Conservation (phyloP, 1,140 invertebrate species). For the Brachystomella parvula region DNA sequence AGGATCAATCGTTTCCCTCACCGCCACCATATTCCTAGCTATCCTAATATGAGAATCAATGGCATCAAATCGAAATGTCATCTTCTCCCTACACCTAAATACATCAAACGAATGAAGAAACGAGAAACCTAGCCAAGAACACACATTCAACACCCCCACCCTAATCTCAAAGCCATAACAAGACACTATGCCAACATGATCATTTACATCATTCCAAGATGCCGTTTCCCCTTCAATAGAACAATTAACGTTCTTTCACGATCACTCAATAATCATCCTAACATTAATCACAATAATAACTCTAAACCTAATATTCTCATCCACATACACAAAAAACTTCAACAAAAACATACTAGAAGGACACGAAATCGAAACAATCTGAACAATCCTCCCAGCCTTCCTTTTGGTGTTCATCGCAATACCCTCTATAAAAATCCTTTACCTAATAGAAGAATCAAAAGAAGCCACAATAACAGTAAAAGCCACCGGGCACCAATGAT, state of each 20-base stretch:
- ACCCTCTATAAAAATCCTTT: conserved; percentile 52
- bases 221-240: conserved; percentile 51
- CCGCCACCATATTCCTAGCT: conserved; percentile 50
- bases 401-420: conserved; percentile 56
- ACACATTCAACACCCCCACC: conserved; percentile 50
- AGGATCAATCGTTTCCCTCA: conserved; percentile 54
- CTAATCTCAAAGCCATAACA: conserved; percentile 49
- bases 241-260: conserved; percentile 54
- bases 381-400: conserved; percentile 53
- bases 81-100: conserved; percentile 45
- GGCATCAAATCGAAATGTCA: conserved; percentile 41
- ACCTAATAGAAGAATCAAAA: conserved; percentile 53
- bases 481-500: conserved; percentile 58
- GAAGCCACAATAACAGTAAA: conserved; percentile 50
- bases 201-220: conserved; percentile 50
- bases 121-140: conserved; percentile 48
- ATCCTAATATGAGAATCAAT: conserved; percentile 49
- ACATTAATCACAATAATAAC: conserved; percentile 42
- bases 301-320: conserved; percentile 37
- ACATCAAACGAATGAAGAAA: conserved; percentile 54
- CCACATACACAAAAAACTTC: conserved; percentile 41
- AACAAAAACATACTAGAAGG: conserved; percentile 43
- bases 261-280: conserved; percentile 51
- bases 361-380: conserved; percentile 55
- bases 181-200: conserved; percentile 49